phyloP scores from a whole-genome alignment of 1,140 invertebrate species.

The Physella acuta region DNA sequence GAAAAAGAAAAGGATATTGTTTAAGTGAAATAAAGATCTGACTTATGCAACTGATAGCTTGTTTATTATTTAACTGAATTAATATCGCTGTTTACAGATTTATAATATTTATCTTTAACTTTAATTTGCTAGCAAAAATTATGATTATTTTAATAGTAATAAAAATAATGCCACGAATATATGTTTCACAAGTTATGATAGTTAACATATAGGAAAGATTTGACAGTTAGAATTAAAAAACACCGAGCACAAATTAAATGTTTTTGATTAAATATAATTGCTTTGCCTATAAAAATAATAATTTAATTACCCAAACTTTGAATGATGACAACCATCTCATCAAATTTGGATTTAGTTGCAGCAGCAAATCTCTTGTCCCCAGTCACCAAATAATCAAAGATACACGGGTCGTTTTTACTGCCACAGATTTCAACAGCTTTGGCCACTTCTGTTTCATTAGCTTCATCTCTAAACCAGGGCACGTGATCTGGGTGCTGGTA shows the following conservation, averaged over 20 bases:
- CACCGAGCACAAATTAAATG: background rate
- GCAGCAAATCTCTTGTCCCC: conserved; percentile 28
- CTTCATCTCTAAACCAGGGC: conserved; percentile 32
- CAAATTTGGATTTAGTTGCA: conserved; percentile 8
- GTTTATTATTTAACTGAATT: too few relatives aligned
- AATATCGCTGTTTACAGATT: too few relatives aligned
- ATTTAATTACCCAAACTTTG: background rate
- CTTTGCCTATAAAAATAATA: too few relatives aligned
- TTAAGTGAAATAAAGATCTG: too few relatives aligned
- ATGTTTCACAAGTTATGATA: too few relatives aligned
- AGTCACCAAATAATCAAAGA: conserved; percentile 35
- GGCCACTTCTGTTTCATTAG: background rate
- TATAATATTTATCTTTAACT: too few relatives aligned
- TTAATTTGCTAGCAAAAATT: background rate
- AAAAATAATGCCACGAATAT: too few relatives aligned
- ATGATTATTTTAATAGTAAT: background rate
- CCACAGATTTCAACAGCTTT: conserved; percentile 27
- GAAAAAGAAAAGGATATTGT: too few relatives aligned
- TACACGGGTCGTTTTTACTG: conserved; percentile 28
- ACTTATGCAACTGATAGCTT: too few relatives aligned
- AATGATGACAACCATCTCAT: background rate
- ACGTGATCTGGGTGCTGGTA: conserved; percentile 29
- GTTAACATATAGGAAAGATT: too few relatives aligned
- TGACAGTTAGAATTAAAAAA: too few relatives aligned
- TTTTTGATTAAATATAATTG: too few relatives aligned